Conservation (phyloP, 2,888 invertebrate genomes). For the Magallana nippona region DNA sequence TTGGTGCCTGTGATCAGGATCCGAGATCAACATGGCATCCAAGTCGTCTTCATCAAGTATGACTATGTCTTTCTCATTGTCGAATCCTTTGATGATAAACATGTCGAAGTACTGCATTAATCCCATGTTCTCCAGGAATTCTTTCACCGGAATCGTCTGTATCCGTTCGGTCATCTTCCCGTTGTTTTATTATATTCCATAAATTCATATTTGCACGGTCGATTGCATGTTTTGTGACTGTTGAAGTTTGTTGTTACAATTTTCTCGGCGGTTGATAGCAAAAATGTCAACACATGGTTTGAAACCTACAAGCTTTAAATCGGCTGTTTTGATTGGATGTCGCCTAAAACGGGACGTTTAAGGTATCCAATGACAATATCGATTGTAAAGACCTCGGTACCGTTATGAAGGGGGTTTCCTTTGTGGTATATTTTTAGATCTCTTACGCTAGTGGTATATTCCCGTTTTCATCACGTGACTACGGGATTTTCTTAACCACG, state of each 20-base stretch:
- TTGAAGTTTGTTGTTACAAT: not conserved
- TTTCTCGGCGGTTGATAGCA: not conserved
- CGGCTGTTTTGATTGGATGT: constrained; percentile 43
- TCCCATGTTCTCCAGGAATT: constrained; percentile 67
- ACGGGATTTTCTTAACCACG: constrained; percentile 43
- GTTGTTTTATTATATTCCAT: constrained; percentile 46
- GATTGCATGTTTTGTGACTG: no score
- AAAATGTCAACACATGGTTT: constrained; percentile 29
- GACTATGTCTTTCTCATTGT: constrained; percentile 71
- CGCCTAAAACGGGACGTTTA: constrained; percentile 37
- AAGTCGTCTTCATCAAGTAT: constrained; percentile 66
- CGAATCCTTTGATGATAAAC: constrained; percentile 73
- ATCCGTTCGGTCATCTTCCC: constrained; percentile 65
- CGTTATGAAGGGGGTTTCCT: constrained; percentile 9
- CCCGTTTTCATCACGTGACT: constrained; percentile 27
- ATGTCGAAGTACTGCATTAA: constrained; percentile 70
- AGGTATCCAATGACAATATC: constrained; percentile 48
- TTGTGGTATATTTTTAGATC: not conserved
- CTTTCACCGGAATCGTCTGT: constrained; percentile 41
- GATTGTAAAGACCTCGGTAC: constrained; percentile 28
- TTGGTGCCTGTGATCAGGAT: constrained; percentile 59
- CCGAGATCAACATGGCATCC: constrained; percentile 66
- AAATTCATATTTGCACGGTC: not conserved
- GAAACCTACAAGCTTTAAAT: constrained; percentile 29
- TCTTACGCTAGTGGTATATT: not conserved